Evolutionary conservation across 2,888 invertebrate species (phyloP), one percentile per base, ranked within the genome.

Genomic region (Brachylomia viminalis): DNA sequence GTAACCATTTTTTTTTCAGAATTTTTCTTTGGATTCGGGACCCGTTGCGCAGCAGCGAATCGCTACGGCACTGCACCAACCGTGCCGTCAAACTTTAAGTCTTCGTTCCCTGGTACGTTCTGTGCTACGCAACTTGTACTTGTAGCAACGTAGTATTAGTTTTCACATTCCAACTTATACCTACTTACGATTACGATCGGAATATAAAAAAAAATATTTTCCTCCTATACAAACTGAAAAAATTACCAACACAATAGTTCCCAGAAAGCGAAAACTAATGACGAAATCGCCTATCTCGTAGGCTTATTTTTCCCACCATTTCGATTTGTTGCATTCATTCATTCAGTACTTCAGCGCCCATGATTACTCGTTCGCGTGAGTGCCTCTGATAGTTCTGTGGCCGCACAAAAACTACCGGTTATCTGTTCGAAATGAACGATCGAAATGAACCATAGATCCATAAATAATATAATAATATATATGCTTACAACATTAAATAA

Each of bases 331-430:
- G 94, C 94, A 93, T 93, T 93, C 91, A 93, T 93, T 93, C 91
- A 92, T 90, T 87, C 88, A 87, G 88, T 90, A 91, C 91, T 91
- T 92, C 91, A 92, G 91, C 89, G 86, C 90, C 90, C 89, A 87
- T 95, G 95, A 96, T 96, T 94, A 91, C 95, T 79, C 72, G 93
- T 93, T 96, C 92, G 96, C 96, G 95, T 95, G 95, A 89, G 85
- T 72, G 75, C 79, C 81, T 88, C 87, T 92, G 91, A 92, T 94
- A 93, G 93, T 93, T 93, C 90, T 90, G 89, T 92, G 86, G 89
- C 88, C 77, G 87, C 90, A 91, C 92, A 92, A 90, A 90, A 90
- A 91, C 86, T 72, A 87, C 84, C 82, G 52, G 87, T 86, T 92
- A 90, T 91, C 89, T 85, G 75, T 88, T 89, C 87, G 79, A 91